Evolutionary conservation across 2,797 vertebrate species (phyloP), one percentile per base, ranked within the genome.

Genomic region (Phyllotis vaccarum): DNA sequence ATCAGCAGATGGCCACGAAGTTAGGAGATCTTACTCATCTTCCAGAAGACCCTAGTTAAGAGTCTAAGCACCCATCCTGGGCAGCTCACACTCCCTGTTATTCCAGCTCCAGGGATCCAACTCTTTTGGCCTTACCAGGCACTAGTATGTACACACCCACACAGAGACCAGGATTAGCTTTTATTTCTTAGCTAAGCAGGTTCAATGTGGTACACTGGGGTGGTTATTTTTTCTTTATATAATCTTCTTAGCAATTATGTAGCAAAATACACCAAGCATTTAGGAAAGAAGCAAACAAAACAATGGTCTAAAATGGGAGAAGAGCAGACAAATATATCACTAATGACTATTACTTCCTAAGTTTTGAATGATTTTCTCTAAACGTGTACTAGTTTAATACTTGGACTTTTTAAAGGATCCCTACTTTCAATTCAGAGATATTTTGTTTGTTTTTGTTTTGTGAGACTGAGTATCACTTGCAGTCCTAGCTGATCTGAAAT

Each of bases 211-310:
- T 52, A 62, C 3, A 31, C 40, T n/a, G 14, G 34, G 58, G 10
- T 62, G 12, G 31, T 72, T 74, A 74, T 79, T 91, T 79, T 82
- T 66, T 93, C 78, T 92, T 89, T 79, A 90, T 22, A 74, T 78
- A 90, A 91, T 79, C 29, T 8, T 91, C 14, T 85, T 83, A 93
- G 62, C 13, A 94, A 70, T 89, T 82, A 87, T 31, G 6, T 19
- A 92, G 54, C 56, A 90, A 96, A 89, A 90, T 49, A 75, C 8
- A 92, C 40, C 76, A 93, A 64, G 21, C 29, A 95, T 85, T 79
- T 79, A 85, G 49, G 58, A 96, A 87, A 86, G 75, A 95, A 85
- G 29, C 72, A 94, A 96, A 81, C 29, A 17, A 49, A 91, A 74
- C 82, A 85, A 92, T 34, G 49, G n/a, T 64, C 27, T 56, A 74